phyloP scores from a whole-genome alignment of 1,140 invertebrate species.

The Philopotamus ludificatus region DNA sequence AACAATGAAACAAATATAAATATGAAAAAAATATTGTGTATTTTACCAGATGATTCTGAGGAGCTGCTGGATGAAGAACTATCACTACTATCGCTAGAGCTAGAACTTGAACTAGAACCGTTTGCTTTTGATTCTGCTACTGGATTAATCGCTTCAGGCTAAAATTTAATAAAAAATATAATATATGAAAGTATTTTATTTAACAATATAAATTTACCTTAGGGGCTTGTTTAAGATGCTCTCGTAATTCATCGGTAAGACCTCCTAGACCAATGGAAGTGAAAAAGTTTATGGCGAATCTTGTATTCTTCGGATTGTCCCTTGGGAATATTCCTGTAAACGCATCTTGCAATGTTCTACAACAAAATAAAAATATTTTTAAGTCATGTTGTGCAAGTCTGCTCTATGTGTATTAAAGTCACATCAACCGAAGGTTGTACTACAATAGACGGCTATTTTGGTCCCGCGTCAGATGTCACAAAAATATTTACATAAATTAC shows the following conservation, averaged over 20 bases:
- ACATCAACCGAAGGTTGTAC: no score
- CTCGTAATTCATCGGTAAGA: constrained; percentile 88
- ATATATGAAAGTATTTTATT: constrained; percentile 8
- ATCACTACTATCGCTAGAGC: constrained; percentile 42
- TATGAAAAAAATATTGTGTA: no score
- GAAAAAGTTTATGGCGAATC: constrained; percentile 99
- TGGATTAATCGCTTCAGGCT: constrained; percentile 47
- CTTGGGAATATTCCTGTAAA: constrained; percentile 94
- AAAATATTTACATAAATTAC: no score
- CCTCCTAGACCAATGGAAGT: constrained; percentile 97
- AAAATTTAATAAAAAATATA: constrained; percentile 14
- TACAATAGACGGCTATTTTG: no score
- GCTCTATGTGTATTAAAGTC: no score
- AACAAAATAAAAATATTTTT: constrained; percentile 47
- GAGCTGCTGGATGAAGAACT: constrained; percentile 37
- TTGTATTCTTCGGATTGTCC: constrained; percentile 93
- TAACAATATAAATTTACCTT: constrained; percentile 53
- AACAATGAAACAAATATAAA: not conserved
- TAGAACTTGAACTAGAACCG: constrained; percentile 43
- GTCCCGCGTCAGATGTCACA: no score
- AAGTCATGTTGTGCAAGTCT: no score
- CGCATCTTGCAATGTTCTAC: constrained; percentile 77
- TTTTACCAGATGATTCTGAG: constrained; percentile 41
- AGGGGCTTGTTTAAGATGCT: constrained; percentile 83
- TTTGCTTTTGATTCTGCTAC: constrained; percentile 46